Evolutionary conservation across 2,797 vertebrate genomes (phyloP).

Genomic region (Chiroxiphia lanceolata): DNA sequence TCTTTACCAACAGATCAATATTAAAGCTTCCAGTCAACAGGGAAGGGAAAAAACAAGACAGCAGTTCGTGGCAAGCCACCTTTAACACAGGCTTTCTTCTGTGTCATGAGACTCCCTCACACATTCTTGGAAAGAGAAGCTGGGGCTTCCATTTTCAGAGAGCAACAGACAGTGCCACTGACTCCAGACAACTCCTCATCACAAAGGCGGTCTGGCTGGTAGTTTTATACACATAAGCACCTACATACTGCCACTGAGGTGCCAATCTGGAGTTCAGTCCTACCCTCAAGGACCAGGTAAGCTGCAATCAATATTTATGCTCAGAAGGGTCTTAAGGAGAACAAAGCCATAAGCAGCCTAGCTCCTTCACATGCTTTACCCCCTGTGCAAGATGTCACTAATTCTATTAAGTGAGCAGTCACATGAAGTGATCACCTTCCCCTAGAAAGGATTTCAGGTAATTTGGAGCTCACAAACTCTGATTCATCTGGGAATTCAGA

Average conservation of each 20-base stretch:
- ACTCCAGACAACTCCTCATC: background rate
- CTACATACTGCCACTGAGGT: rapidly evolving
- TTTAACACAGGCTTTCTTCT: background rate
- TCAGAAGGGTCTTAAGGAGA: background rate
- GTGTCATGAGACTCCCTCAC: background rate
- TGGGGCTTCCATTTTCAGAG: background rate
- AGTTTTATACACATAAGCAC: background rate
- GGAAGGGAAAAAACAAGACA: background rate
- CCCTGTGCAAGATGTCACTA: background rate
- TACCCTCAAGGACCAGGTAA: background rate
- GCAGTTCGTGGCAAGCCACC: background rate
- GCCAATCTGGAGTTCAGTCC: background rate
- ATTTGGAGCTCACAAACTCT: background rate
- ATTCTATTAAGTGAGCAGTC: background rate
- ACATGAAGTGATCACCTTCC: background rate
- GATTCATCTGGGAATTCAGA: background rate
- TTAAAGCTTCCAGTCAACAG: background rate
- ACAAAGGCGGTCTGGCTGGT: rapidly evolving
- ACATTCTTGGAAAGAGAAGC: rapidly evolving
- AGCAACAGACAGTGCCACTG: background rate
- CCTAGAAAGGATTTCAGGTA: background rate
- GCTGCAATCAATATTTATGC: background rate
- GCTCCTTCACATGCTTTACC: background rate
- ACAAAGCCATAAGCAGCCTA: background rate
- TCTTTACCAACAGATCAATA: background rate